Conservation (phyloP, 2,888 invertebrate species). For the Brachypalpus laphriformis region DNA sequence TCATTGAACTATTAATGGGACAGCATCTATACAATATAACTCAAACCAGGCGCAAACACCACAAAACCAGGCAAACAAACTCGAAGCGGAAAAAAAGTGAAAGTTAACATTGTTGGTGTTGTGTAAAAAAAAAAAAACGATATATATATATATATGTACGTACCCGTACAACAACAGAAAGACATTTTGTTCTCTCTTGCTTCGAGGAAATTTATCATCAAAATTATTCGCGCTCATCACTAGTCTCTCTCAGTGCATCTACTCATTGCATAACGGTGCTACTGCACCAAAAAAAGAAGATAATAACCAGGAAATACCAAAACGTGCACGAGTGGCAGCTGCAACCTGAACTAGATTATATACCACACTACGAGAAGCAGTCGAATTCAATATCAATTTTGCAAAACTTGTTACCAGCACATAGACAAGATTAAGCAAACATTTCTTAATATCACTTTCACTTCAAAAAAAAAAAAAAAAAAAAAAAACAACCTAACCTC, state of each 20-base stretch:
- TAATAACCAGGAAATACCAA: conserved; percentile 69
- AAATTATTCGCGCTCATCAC: conserved; percentile 41
- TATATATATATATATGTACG: not conserved
- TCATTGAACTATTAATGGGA: conserved; percentile 71
- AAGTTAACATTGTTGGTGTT: conserved; percentile 61
- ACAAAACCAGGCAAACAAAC: conserved; percentile 45
- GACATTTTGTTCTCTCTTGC: conserved; percentile 1
- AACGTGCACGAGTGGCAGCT: conserved; percentile 42
- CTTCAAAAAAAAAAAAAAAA: conserved; percentile 49
- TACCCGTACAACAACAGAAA: not conserved
- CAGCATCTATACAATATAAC: conserved; percentile 43
- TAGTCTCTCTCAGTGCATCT: conserved; percentile 26
- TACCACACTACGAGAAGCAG: no score
- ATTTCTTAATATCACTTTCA: conserved; percentile 69
- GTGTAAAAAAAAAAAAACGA: conserved; percentile 26
- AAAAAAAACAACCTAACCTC: conserved; percentile 38
- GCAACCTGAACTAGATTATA: conserved; percentile 1
- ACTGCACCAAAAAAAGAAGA: conserved; percentile 5
- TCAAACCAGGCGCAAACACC: conserved; percentile 23
- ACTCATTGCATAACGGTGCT: conserved; percentile 53
- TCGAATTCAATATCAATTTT: conserved; percentile 58
- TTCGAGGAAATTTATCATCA: conserved; percentile 41
- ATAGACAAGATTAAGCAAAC: conserved; percentile 40
- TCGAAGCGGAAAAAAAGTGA: conserved; percentile 65
- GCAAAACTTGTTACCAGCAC: conserved; percentile 34